Percentiles rank a stretch among this genome's conserved stretches.
Conservation (phyloP, 2,888 invertebrate species). For the Synanthedon myopaeformis region DNA sequence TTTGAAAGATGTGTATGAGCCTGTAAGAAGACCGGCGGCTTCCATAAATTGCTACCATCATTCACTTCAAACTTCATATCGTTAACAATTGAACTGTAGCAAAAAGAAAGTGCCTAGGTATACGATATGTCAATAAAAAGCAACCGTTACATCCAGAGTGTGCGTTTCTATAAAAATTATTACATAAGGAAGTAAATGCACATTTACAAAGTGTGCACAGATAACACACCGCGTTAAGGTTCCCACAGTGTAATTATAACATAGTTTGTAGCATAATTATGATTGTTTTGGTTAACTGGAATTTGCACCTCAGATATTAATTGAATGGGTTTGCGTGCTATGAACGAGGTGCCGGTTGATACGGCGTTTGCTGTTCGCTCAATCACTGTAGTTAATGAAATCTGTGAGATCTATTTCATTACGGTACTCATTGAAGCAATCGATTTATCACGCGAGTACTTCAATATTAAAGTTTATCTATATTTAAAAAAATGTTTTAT, state of each 20-base stretch:
- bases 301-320: slow-evolving; percentile 13
- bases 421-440: slow-evolving; percentile 27
- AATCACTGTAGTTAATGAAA: slow-evolving; percentile 34
- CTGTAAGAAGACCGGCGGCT: too few species aligned
- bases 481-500: too few species aligned
- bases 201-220: not conserved
- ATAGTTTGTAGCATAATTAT: not conserved
- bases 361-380: slow-evolving; percentile 31
- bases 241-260: slow-evolving; percentile 1
- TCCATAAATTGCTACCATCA: too few species aligned
- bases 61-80: too few species aligned
- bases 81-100: too few species aligned
- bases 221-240: slow-evolving; percentile 1
- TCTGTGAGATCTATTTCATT: slow-evolving; percentile 38
- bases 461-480: too few species aligned
- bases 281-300: not conserved
- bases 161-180: too few species aligned
- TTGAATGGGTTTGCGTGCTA: slow-evolving; percentile 35
- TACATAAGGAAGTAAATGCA: not conserved
- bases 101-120: too few species aligned
- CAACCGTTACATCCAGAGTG: too few species aligned
- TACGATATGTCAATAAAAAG: too few species aligned
- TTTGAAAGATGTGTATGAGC: too few species aligned
- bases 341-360: slow-evolving; percentile 22
- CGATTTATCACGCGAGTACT: slow-evolving; percentile 2